Evolutionary conservation across 2,888 invertebrate genomes (phyloP), one percentile per base, ranked within the genome.

Genomic region (Melolontha melolontha): DNA sequence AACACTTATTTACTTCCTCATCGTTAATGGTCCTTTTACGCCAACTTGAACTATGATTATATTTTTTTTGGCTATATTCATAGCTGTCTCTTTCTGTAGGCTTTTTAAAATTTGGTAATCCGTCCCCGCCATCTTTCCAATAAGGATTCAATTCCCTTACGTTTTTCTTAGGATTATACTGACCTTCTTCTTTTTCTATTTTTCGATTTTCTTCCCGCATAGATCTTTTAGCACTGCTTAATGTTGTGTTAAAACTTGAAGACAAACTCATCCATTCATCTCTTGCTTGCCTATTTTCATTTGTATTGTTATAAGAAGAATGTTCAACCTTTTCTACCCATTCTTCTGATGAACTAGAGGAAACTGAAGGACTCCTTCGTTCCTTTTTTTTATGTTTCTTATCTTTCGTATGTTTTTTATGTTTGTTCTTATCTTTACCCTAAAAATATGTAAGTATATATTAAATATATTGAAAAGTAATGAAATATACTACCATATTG

Each of bases 91-190:
- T 34, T 8, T 34, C 64, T 2, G 52, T 39, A 40, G 88, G 88
- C 83, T 75, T 81, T 77, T 74, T 82, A 80, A 77, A 80, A 59
- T 74, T 81, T 0, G 97, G 97, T 68, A 97, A 79, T 1, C 97
- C 97, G 63, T 88, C 88, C 0, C 97, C 97, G 50, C 95, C 95
- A 82, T 91, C 86, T 85, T 92, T 95, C 96, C 96, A 97, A 79
- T 94, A 93, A 0, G 95, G 96, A 86, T 97, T 97, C 64, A 97
- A 84, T 84, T 97, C 97, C 76, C 91, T 85, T 1, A 82, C 83
- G 80, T 91, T 91, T 71, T 90, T 90, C 0, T 91, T 88, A 12
- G 93, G 92, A 80, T 90, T 87, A 75, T 91, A 90, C 44, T 87
- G 84, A 77, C 88, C 86, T 65, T 86, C 85, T 72, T 87, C 83